phyloP scores from a whole-genome alignment of 2,888 invertebrate genomes.

The Graphium colonna region DNA sequence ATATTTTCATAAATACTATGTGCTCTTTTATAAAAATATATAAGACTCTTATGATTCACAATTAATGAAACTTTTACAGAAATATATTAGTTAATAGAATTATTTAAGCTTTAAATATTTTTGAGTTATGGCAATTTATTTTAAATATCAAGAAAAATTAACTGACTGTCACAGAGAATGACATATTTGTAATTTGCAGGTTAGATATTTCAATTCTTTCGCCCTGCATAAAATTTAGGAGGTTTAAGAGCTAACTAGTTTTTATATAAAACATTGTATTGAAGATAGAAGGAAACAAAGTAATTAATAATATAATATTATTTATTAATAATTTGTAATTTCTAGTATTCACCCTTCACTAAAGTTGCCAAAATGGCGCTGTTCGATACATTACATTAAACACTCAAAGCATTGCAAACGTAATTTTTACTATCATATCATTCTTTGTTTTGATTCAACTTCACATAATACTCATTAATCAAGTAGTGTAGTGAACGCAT shows the following conservation, averaged over 20 bases:
- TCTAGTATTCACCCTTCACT: constrained; percentile 5
- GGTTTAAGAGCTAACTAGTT: neutral
- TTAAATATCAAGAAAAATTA: neutral
- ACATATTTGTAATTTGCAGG: constrained; percentile 12
- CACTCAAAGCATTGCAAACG: constrained; percentile 7
- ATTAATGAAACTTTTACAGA: too few species aligned
- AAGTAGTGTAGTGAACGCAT: constrained; percentile 52
- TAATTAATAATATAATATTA: constrained; percentile 2
- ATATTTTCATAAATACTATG: too few species aligned
- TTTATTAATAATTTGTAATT: constrained; percentile 7
- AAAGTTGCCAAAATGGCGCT: constrained; percentile 26
- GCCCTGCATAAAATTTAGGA: neutral
- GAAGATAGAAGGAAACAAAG: constrained; percentile 10
- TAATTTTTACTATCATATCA: constrained; percentile 7
- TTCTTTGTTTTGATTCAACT: constrained; percentile 7
- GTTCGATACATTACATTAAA: constrained; percentile 11
- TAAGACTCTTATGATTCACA: too few species aligned
- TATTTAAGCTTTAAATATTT: neutral
- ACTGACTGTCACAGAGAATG: constrained; percentile 17
- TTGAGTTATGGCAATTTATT: neutral
- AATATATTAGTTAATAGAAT: neutral
- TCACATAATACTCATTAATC: constrained; percentile 5
- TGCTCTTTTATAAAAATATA: too few species aligned
- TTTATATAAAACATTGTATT: neutral
- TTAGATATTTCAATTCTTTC: constrained; percentile 1